Percentiles rank a stretch among this genome's conserved stretches.
Evolutionary conservation across 2,888 invertebrate species (phyloP).

Genomic region (Lasioglossum calceatum): DNA sequence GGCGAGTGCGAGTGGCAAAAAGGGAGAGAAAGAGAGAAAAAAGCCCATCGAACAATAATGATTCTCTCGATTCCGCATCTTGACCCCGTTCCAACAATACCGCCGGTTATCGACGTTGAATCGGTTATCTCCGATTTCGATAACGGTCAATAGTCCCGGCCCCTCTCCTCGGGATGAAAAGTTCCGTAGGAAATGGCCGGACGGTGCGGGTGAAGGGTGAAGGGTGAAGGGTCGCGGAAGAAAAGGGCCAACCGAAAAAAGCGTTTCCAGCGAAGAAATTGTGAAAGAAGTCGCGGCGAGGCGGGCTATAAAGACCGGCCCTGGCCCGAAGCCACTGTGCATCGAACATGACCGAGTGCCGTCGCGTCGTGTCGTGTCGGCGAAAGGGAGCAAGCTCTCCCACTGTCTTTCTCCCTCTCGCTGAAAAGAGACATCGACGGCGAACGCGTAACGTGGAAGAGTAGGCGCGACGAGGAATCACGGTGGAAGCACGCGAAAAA

Average conservation of each 20-base stretch:
- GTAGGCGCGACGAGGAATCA: neutral
- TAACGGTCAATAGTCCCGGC: constrained; percentile 11
- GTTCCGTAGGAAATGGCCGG: neutral
- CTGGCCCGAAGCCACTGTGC: constrained; percentile 57
- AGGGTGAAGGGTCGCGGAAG: too few species aligned
- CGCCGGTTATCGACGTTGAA: constrained; percentile 26
- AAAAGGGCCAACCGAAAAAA: constrained; percentile 22
- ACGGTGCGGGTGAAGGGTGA: neutral
- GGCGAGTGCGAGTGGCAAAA: neutral
- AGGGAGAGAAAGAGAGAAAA: neutral
- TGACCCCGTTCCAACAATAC: constrained; percentile 40
- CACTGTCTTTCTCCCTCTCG: neutral
- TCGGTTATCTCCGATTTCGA: constrained; percentile 24
- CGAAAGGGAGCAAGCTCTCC: constrained; percentile 8
- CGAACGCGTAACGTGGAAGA: constrained; percentile 22
- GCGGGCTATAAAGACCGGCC: constrained; percentile 53
- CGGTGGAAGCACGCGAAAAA: constrained; percentile 9
- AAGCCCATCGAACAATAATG: constrained; percentile 12
- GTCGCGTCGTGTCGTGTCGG: neutral
- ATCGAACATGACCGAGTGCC: constrained; percentile 18
- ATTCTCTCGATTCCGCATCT: constrained; percentile 16
- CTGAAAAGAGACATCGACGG: constrained; percentile 19
- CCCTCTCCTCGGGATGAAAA: neutral
- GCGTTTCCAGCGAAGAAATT: constrained; percentile 48
- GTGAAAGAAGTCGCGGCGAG: constrained; percentile 56